A percentile compares a stretch with the other conserved stretches of the same genome.
These are phyloP conservation scores for Sycophaga agraensis DNA, from an alignment of 1,140 invertebrate species.

Conservation along the genomic window DNA sequence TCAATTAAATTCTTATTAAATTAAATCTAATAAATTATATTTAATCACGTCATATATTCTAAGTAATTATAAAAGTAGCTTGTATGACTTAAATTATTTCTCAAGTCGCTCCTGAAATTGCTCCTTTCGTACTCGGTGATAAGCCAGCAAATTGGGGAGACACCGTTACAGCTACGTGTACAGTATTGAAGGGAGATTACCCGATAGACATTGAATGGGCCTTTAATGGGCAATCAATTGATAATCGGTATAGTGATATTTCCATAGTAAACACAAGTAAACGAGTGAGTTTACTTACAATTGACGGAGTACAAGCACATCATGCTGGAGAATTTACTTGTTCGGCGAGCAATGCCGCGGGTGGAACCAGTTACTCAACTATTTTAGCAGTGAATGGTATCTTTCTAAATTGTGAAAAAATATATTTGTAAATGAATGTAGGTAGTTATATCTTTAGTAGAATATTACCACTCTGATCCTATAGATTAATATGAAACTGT, in stretches of 20 bases:
- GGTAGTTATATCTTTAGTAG: no score
- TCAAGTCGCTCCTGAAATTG: conserved; percentile 36
- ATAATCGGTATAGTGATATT: conserved; percentile 22
- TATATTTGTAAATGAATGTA: no score
- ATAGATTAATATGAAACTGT: no score
- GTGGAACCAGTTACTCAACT: conserved; percentile 44
- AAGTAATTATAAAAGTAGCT: no score
- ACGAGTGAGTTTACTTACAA: conserved; percentile 30
- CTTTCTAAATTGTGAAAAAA: not conserved
- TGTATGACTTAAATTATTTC: not conserved
- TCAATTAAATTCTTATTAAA: not conserved
- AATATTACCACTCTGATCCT: no score
- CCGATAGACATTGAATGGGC: conserved; percentile 39
- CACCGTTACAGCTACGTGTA: conserved; percentile 44
- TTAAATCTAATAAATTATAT: no score
- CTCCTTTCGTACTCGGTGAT: conserved; percentile 40
- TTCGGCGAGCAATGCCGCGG: conserved; percentile 49
- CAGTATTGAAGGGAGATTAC: conserved; percentile 45
- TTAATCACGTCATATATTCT: no score
- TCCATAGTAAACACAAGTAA: conserved; percentile 27
- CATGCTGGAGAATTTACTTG: conserved; percentile 47
- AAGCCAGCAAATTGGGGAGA: conserved; percentile 47
- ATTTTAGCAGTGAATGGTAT: conserved; percentile 43
- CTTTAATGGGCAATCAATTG: conserved; percentile 26
- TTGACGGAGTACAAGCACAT: conserved; percentile 38